Evolutionary conservation across 1,140 invertebrate genomes (phyloP).

Genomic region (Pristionchus pacificus): DNA sequence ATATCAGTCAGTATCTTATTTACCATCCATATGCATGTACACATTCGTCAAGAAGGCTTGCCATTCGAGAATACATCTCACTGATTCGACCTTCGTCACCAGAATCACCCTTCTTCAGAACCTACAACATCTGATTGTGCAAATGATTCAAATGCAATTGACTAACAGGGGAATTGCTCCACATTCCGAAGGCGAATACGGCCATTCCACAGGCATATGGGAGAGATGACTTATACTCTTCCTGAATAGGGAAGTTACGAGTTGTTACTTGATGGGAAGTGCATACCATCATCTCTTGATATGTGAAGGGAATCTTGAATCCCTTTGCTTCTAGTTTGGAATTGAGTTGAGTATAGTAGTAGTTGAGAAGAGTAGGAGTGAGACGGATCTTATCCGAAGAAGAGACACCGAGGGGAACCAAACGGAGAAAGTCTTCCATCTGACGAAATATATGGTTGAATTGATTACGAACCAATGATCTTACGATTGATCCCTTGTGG

Average conservation of each 20-base stretch:
- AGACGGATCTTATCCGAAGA: no score
- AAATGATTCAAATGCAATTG: background rate
- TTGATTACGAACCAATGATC: background rate
- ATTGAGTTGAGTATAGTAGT: no score
- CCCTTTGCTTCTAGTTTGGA: background rate
- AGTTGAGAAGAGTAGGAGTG: no score
- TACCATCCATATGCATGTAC: slow-evolving; percentile 63
- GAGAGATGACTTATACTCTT: background rate
- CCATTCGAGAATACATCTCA: background rate
- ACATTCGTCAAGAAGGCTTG: background rate
- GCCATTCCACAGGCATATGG: background rate
- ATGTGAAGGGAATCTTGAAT: background rate
- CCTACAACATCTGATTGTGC: background rate
- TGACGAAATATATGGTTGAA: background rate
- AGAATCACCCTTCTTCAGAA: background rate
- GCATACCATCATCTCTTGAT: background rate
- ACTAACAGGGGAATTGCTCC: background rate
- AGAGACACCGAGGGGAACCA: background rate
- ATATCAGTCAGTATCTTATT: no score
- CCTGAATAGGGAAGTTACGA: background rate
- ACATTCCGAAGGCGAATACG: background rate
- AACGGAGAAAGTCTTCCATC: background rate
- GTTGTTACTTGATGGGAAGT: background rate
- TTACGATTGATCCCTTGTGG: background rate
- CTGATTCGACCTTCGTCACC: background rate